Evolutionary conservation across 2,888 invertebrate genomes (phyloP).

Genomic region (Chrysolina haemoptera): DNA sequence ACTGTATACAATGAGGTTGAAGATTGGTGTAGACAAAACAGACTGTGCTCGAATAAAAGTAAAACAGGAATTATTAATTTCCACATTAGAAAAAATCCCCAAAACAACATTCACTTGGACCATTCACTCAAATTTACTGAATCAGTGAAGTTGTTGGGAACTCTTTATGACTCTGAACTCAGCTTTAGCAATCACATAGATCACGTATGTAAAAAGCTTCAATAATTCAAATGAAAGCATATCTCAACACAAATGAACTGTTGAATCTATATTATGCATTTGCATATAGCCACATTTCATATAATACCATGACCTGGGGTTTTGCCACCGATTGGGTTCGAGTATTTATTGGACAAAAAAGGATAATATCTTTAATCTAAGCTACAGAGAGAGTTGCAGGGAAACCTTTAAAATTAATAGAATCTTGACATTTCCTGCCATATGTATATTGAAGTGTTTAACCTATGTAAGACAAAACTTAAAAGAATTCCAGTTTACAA

Average conservation of each 20-base stretch:
- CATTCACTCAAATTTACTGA: constrained; percentile 12
- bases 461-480: constrained; percentile 18
- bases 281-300: not conserved
- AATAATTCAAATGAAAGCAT: constrained; percentile 18
- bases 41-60: constrained; percentile 1
- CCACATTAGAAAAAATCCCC: constrained; percentile 3
- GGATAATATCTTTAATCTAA: constrained; percentile 1
- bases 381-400: constrained; percentile 11
- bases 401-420: not conserved
- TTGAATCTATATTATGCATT: not conserved
- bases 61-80: constrained; percentile 7
- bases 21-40: not conserved
- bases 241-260: constrained; percentile 11
- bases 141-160: constrained; percentile 18
- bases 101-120: constrained; percentile 1
- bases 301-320: constrained; percentile 23
- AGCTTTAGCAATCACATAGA: constrained; percentile 19
- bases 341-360: constrained; percentile 1
- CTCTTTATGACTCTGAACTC: constrained; percentile 14
- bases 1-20: constrained; percentile 2
- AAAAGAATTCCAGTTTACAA: constrained; percentile 21
- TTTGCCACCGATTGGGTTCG: constrained; percentile 22
- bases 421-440: not conserved
- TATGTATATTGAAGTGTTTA: constrained; percentile 4
- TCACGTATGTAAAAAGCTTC: constrained; percentile 14